phyloP scores from a whole-genome alignment of 2,113 vertebrate species.

The Hippopotamus amphibius region DNA sequence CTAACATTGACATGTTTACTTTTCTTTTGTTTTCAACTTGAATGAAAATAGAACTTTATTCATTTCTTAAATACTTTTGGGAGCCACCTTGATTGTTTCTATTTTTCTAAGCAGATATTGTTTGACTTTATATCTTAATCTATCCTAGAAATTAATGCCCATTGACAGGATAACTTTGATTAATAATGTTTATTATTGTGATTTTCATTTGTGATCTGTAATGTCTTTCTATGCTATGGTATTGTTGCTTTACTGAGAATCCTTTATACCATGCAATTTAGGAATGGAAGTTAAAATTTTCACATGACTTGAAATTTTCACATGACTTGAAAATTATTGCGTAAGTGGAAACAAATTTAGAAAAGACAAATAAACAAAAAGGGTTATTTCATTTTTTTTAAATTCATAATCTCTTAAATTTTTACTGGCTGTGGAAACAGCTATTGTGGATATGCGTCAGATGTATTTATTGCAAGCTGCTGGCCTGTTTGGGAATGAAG shows the following conservation, averaged over 20 bases:
- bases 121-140: neutral
- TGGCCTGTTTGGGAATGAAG: conserved; percentile 62
- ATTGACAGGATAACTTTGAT: neutral
- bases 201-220: neutral
- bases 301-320: neutral
- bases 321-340: neutral
- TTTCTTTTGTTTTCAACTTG: neutral
- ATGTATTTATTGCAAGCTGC: conserved; percentile 54
- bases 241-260: neutral
- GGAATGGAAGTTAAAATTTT: neutral
- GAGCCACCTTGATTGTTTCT: neutral
- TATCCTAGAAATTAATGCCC: neutral
- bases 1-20: neutral
- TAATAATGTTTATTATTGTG: neutral
- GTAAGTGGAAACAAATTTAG: neutral
- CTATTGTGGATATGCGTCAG: neutral
- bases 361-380: conserved; percentile 25
- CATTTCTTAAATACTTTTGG: neutral
- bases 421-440: conserved; percentile 41
- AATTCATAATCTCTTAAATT: conserved; percentile 61
- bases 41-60: neutral
- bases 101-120: neutral
- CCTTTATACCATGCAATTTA: neutral
- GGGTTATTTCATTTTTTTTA: neutral
- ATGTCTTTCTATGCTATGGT: neutral